These are phyloP conservation scores for Vulpes lagopus DNA, from an alignment of 2,113 vertebrate genomes.

Conservation along the genomic window DNA sequence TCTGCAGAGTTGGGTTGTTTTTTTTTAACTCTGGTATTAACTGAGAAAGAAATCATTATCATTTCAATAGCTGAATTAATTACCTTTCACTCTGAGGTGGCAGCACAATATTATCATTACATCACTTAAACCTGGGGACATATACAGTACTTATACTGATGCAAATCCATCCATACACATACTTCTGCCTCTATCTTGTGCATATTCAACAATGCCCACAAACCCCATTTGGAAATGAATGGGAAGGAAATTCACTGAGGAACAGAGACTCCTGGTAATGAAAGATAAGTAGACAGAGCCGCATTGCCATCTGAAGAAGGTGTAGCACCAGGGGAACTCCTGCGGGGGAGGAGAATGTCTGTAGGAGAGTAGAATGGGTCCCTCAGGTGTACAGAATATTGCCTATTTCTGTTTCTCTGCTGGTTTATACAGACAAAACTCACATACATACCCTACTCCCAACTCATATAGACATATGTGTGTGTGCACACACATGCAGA, in stretches of 20 bases:
- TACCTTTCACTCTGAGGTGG: conserved; percentile 72
- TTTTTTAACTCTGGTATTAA: conserved; percentile 46
- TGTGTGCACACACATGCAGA: not conserved
- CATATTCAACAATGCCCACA: conserved; percentile 73
- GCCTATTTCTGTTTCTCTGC: not conserved
- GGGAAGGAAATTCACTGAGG: conserved; percentile 69
- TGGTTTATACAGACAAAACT: not conserved
- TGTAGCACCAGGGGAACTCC: not conserved
- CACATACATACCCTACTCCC: not conserved
- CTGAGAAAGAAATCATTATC: conserved; percentile 76
- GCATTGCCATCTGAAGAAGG: not conserved
- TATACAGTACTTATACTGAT: conserved; percentile 72
- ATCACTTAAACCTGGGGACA: conserved; percentile 68
- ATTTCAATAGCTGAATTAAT: conserved; percentile 81
- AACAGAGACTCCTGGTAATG: conserved; percentile 49
- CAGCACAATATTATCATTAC: conserved; percentile 74
- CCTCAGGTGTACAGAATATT: not conserved
- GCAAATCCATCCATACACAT: conserved; percentile 67
- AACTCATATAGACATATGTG: not conserved
- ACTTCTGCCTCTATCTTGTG: conserved; percentile 40
- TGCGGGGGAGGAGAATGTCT: not conserved
- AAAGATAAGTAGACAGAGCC: not conserved
- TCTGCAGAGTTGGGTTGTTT: not conserved
- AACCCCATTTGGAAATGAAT: conserved; percentile 79
- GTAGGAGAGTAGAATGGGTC: not conserved